A percentile compares a stretch with the other conserved stretches of the same genome.
Evolutionary conservation across 2,113 vertebrate genomes (phyloP).

Genomic region (Phrynosoma platyrhinos): DNA sequence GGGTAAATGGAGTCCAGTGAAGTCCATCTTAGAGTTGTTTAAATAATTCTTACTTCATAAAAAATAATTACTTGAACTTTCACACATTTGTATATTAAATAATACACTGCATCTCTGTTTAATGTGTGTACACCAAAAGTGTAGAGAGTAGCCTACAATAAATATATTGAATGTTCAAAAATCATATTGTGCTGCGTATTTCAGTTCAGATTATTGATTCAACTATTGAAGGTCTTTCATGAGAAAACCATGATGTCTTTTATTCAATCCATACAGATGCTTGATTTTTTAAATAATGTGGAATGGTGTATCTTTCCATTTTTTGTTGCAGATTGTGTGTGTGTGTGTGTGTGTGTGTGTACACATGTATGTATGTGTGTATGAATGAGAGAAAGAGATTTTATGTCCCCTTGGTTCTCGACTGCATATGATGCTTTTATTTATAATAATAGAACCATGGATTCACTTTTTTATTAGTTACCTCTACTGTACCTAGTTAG

Average conservation of each 20-base stretch:
- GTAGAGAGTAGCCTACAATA: neutral
- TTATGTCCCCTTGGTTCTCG: neutral
- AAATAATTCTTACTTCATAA: neutral
- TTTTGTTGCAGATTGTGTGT: too few relatives aligned
- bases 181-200: neutral
- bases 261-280: neutral
- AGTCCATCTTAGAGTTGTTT: neutral
- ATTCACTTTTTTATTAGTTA: neutral
- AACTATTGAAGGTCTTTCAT: neutral
- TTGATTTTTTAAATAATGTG: neutral
- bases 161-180: neutral
- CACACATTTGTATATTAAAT: slow-evolving; percentile 32
- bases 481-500: neutral
- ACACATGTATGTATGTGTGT: neutral
- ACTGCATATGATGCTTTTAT: neutral
- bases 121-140: slow-evolving; percentile 2
- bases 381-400: neutral
- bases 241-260: neutral
- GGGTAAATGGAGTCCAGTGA: neutral
- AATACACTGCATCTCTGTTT: slow-evolving; percentile 45
- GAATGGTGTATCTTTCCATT: neutral
- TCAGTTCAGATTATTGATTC: neutral
- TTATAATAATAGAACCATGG: neutral
- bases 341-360: neutral
- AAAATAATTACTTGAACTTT: neutral